Conservation (phyloP, 2,888 invertebrate species). For the Terebella lapidaria region DNA sequence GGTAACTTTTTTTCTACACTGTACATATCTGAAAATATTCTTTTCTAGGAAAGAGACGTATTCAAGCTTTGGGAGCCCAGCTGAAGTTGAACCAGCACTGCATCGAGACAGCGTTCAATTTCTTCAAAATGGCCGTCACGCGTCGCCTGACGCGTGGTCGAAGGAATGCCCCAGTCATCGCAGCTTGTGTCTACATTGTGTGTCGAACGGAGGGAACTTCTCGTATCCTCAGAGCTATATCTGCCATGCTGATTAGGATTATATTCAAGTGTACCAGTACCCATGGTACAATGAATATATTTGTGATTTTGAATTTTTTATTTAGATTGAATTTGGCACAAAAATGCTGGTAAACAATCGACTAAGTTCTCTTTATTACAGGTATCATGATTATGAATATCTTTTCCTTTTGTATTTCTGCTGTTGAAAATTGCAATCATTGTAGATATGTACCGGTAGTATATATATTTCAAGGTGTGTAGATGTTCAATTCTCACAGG, state of each 20-base stretch:
- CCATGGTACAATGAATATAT: background rate
- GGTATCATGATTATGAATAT: too few species aligned
- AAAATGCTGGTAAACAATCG: too few species aligned
- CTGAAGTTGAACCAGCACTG: constrained; percentile 82
- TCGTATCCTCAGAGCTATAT: constrained; percentile 63
- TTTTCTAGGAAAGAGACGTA: constrained; percentile 65
- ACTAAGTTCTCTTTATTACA: too few species aligned
- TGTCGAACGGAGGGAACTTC: constrained; percentile 91
- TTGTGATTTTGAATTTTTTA: background rate
- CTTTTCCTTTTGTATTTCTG: too few species aligned
- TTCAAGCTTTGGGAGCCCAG: constrained; percentile 79
- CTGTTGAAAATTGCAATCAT: too few species aligned
- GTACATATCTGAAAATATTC: too few species aligned
- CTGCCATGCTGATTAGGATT: background rate
- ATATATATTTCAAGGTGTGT: too few species aligned
- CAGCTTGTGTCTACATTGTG: constrained; percentile 95
- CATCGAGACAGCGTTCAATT: constrained; percentile 75
- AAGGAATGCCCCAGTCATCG: constrained; percentile 83
- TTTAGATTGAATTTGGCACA: background rate
- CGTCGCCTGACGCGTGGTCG: constrained; percentile 74
- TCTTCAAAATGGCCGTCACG: constrained; percentile 55
- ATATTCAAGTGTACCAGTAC: background rate
- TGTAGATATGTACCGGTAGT: too few species aligned
- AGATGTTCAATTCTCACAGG: too few species aligned
- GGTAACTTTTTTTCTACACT: too few species aligned